Conservation (phyloP, 2,797 vertebrate species). For the Alauda arvensis region DNA sequence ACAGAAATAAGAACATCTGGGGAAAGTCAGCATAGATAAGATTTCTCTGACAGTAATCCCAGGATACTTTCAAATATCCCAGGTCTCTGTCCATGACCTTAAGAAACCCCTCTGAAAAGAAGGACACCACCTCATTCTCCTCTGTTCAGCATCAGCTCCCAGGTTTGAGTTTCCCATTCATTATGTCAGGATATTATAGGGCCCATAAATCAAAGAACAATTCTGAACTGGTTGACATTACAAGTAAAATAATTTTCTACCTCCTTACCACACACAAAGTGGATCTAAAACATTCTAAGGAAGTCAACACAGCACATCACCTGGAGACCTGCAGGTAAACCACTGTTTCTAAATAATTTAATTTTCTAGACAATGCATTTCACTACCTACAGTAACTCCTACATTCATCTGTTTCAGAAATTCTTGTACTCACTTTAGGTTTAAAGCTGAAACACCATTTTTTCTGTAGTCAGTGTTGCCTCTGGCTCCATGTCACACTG, state of each 20-base stretch:
- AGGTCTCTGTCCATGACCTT: background rate
- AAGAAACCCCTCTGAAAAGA: background rate
- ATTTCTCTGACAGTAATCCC: background rate
- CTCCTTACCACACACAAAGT: background rate
- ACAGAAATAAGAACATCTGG: background rate
- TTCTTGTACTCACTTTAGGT: background rate
- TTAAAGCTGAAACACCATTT: background rate
- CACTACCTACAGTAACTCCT: background rate
- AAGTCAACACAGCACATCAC: background rate
- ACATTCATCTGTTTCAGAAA: background rate
- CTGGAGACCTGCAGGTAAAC: background rate
- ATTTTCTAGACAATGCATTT: background rate
- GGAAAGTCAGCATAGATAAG: background rate
- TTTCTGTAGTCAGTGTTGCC: background rate
- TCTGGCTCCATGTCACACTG: slow-evolving; percentile 27
- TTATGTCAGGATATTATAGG: background rate
- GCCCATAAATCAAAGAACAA: background rate
- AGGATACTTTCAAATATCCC: background rate
- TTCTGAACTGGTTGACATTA: background rate
- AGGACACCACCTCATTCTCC: background rate
- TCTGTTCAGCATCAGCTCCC: background rate
- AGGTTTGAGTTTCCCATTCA: background rate
- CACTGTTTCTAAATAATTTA: background rate
- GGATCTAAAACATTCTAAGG: background rate
- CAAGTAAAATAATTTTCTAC: background rate